A percentile compares a stretch with the other conserved stretches of the same genome.
phyloP scores from a whole-genome alignment of 2,888 invertebrate genomes.

The Hirtodrosophila cameraria region DNA sequence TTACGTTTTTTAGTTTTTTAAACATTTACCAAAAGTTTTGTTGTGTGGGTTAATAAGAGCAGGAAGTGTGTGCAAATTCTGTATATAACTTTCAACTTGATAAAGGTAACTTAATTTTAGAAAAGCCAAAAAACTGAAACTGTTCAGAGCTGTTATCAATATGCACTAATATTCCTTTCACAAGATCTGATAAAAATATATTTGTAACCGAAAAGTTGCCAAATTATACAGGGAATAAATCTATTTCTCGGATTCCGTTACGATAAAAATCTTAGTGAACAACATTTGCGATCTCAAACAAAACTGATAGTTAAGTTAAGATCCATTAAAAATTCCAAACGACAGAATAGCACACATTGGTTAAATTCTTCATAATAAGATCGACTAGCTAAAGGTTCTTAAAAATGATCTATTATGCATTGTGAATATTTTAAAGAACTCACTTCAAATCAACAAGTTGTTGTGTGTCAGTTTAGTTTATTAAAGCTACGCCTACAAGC shows the following conservation, averaged over 20 bases:
- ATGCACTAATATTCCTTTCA: too few species aligned
- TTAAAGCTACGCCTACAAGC: slow-evolving; percentile 39
- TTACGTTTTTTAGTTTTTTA: slow-evolving; percentile 8
- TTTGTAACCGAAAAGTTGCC: too few species aligned
- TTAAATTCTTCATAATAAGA: neutral
- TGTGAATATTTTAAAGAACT: neutral
- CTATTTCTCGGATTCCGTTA: too few species aligned
- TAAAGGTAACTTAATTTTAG: neutral
- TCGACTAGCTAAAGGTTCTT: neutral
- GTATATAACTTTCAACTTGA: neutral
- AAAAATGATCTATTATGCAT: neutral
- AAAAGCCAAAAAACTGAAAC: neutral
- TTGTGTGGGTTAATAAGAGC: slow-evolving; percentile 4
- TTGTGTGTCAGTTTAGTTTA: slow-evolving; percentile 31
- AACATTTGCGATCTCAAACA: too few species aligned
- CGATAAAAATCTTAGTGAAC: too few species aligned
- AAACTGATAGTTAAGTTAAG: too few species aligned
- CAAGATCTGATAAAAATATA: too few species aligned
- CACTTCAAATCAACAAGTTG: slow-evolving; percentile 18
- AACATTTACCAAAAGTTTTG: slow-evolving; percentile 26
- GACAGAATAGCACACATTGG: neutral
- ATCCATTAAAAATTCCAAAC: too few species aligned
- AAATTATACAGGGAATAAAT: too few species aligned
- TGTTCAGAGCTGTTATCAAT: neutral
- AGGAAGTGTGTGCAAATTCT: neutral